Base-by-base conservation (phyloP, 2,888 invertebrate genomes). In the Eupithecia subfuscata region DNA sequence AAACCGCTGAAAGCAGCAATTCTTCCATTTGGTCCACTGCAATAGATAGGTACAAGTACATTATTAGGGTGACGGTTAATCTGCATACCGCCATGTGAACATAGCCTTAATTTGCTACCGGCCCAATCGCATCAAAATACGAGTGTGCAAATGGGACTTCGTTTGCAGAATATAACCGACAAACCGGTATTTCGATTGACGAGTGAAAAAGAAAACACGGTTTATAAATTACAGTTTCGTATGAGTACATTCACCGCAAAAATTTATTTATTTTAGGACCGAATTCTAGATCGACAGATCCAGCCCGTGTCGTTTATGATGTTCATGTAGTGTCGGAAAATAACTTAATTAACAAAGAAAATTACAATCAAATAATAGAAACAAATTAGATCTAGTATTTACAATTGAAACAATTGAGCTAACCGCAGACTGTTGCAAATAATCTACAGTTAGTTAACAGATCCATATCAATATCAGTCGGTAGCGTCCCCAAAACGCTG, bases 101-200 rank as follows among this genome's bases (percentile, higher is more conserved):
- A 12, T 4, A 63, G 2, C 64, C 34, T 18, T 64, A 86, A 83
- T 81, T 79, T 71, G 80, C 83, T 84, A 86, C 83, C 52, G n/a
- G 52, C n/a, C 84, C 85, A 88, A 86, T 73, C 70, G 73, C 84
- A 86, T 82, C 84, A 74, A 71, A 76, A 76, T 71, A 68, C 70
- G 18, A 72, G 16, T 71, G 69, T 74, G 70, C 77, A 30, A 48
- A 72, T 69, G 72, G 37, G 71, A 56, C 52, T 56, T 56, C 52
- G 52, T 70, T 40, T 72, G 71, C 45, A 65, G 65, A 76, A 71
- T 74, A 72, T 69, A 73, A 63, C 48, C n/a, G 8, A 63, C 11
- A 73, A 69, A 71, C 64, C 73, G 52, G 76, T 56, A 22, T 76
- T 74, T 69, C 69, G 11, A 69, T 40, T 64, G 68, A 63, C 70